A percentile compares a stretch with the other conserved stretches of the same genome.
phyloP scores from a whole-genome alignment of 1,140 invertebrate species.

The Drosophila melanogaster region DNA sequence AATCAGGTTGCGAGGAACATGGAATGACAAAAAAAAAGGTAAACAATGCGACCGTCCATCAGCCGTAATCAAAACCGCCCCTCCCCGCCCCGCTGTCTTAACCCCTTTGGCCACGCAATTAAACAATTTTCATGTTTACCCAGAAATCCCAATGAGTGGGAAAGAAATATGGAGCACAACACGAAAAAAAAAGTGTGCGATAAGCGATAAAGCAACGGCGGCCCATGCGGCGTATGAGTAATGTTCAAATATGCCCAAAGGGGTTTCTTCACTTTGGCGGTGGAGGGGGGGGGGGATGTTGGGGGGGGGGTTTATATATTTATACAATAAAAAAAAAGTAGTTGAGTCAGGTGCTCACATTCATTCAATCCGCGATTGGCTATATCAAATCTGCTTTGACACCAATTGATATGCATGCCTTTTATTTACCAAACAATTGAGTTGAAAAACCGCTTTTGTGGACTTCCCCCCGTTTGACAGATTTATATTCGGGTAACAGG shows the following conservation, averaged over 20 bases:
- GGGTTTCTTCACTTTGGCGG: not conserved
- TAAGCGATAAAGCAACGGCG: conserved; percentile 49
- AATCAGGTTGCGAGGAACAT: conserved; percentile 2
- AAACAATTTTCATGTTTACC: conserved; percentile 55
- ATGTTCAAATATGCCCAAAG: conserved; percentile 19
- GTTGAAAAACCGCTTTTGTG: not conserved
- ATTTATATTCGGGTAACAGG: not conserved
- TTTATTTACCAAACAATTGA: conserved; percentile 13
- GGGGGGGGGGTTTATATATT: no score
- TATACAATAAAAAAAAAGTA: not conserved
- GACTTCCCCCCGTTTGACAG: conserved; percentile 1
- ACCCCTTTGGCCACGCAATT: conserved; percentile 40
- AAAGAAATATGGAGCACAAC: conserved; percentile 6
- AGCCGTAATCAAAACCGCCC: conserved; percentile 27
- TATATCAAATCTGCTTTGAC: conserved; percentile 41
- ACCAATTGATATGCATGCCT: conserved; percentile 47
- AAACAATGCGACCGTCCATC: conserved; percentile 65
- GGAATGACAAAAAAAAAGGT: conserved; percentile 32
- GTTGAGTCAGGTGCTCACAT: conserved; percentile 16
- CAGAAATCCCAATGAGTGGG: conserved; percentile 6
- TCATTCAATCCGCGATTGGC: conserved; percentile 39
- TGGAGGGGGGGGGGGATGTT: no score
- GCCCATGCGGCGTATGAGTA: conserved; percentile 59
- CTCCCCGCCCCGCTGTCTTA: not conserved
- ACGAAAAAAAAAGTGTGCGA: conserved; percentile 40